Conservation (phyloP, 2,113 vertebrate genomes). For the Genyomyrus donnyi region DNA sequence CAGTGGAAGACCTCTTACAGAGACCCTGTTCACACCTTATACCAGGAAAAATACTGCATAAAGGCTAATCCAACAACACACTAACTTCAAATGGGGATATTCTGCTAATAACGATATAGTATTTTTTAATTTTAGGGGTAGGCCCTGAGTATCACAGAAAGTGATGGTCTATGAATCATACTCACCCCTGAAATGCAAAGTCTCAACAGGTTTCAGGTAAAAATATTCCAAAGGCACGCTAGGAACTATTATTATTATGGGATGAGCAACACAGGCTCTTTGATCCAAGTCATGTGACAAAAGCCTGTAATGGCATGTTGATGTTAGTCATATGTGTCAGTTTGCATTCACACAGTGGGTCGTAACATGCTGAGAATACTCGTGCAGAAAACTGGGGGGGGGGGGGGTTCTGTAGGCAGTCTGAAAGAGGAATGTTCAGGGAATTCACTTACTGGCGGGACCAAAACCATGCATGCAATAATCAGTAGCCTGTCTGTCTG, state of each 20-base stretch:
- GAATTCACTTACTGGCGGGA: neutral
- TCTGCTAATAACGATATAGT: neutral
- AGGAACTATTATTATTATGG: neutral
- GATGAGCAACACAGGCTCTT: neutral
- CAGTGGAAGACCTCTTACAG: neutral
- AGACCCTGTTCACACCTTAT: neutral
- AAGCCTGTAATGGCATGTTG: neutral
- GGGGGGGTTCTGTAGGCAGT: neutral
- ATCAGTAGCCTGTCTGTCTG: neutral
- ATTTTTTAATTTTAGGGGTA: neutral
- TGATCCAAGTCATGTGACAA: neutral
- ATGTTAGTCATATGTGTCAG: neutral
- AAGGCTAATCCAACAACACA: neutral
- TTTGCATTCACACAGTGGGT: neutral
- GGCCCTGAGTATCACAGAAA: neutral
- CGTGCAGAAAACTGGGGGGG: no score
- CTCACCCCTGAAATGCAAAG: neutral
- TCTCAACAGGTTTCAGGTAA: neutral
- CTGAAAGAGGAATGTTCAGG: neutral
- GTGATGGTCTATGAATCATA: neutral
- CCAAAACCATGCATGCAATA: neutral
- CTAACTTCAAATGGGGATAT: neutral
- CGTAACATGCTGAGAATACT: neutral
- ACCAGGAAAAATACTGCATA: neutral
- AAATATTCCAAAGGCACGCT: neutral